These are phyloP conservation scores for Sebastiscus albofasciatus DNA, from an alignment of 2,797 vertebrate genomes.

Conservation along the genomic window DNA sequence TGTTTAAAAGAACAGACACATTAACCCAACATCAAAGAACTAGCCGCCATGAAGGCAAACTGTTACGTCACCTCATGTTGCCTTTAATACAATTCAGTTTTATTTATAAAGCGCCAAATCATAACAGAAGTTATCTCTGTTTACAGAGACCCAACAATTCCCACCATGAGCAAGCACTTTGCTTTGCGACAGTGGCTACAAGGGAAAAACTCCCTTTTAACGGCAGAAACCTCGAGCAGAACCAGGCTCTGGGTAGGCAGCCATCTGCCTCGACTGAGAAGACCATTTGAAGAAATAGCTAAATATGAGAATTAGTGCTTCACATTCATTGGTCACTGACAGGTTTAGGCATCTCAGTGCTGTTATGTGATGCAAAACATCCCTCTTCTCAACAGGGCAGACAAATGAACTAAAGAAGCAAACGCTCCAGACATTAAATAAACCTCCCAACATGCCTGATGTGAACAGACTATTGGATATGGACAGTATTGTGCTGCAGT, in stretches of 20 bases:
- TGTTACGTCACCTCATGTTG: not conserved
- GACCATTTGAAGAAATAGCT: not conserved
- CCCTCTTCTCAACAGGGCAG: not conserved
- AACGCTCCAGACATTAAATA: not conserved
- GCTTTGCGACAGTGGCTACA: not conserved
- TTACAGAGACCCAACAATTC: not conserved
- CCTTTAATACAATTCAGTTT: not conserved
- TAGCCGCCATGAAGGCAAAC: not conserved
- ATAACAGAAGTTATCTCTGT: not conserved
- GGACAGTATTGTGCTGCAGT: not conserved
- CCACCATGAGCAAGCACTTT: not conserved
- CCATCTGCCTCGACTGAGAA: not conserved
- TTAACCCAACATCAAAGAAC: too few relatives aligned
- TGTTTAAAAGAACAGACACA: not conserved
- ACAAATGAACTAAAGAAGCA: not conserved
- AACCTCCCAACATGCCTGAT: not conserved
- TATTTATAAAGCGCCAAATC: not conserved
- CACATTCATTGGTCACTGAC: not conserved
- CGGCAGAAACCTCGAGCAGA: not conserved
- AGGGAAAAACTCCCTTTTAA: not conserved
- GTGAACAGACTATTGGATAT: not conserved
- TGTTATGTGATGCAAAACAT: not conserved
- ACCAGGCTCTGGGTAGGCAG: fast-evolving
- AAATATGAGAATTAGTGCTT: not conserved
- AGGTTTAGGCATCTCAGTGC: not conserved